Evolutionary conservation across 1,140 invertebrate species (phyloP), one percentile per base, ranked within the genome.

Genomic region (Musca vetustissima): DNA sequence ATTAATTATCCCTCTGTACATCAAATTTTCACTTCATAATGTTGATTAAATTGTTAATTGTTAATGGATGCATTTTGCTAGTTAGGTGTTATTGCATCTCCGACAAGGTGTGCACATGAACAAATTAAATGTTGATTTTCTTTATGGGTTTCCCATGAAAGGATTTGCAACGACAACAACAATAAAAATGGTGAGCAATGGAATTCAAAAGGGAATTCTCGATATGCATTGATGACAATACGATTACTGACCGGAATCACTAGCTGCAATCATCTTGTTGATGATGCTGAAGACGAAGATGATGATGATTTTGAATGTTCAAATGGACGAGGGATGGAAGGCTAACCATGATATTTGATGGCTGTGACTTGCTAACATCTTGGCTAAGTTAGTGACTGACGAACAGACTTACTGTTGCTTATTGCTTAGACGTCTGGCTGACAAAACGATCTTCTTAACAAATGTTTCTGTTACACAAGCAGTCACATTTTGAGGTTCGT

Each of bases 91-190:
- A 2, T 43, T 43, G 36, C 36, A 43, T 43, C 13, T 13, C 6
- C 1, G 36, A 43, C 36, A 43, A 43, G 36, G 36, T 43, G 36
- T 43, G 36, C 36, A 43, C 57, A 61, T 61, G 57, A 36, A 32
- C 57, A 61, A 61, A 61, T 61, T 61, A 61, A 61, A 61, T 28
- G n/a, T 36, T 43, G 32, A 61, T 61, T 61, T 61, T 61, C 36
- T 36, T 61, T 61, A 61, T 32, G 36, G 28, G 1, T 43, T 43
- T 43, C 36, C 36, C 36, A 43, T 11, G 36, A 13, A 32, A 32
- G 28, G 28, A 32, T 32, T 8, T 43, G 36, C 4, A 43, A 43
- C 6, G 28, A 59, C 24, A 59, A 17, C 11, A 61, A 43, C 57
- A 61, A 43, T 43, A 61, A 61, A 61, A 17, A n/a, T n/a, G n/a